Percentiles rank a stretch among this genome's conserved stretches.
Conservation (phyloP, 2,113 vertebrate genomes). For the Hyaena hyaena region DNA sequence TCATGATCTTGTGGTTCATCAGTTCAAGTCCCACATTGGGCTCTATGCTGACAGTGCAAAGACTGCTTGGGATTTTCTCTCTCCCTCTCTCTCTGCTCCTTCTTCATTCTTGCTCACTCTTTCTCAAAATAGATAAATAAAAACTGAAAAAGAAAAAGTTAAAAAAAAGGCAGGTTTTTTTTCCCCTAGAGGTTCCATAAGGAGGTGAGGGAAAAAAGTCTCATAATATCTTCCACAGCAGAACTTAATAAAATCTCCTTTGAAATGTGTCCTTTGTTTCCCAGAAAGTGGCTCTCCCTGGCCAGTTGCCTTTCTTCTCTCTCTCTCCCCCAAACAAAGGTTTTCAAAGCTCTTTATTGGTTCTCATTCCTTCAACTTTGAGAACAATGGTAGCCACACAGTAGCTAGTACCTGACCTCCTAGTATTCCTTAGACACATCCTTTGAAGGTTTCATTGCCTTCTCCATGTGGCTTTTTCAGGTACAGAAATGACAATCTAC, state of each 20-base stretch:
- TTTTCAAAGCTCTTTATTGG: background rate
- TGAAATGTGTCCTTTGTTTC: background rate
- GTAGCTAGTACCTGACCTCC: rapidly evolving
- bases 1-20: too few relatives aligned
- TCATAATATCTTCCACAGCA: background rate
- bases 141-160: too few relatives aligned
- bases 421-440: background rate
- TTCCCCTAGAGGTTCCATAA: constrained; percentile 8
- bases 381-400: background rate
- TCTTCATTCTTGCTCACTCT: too few relatives aligned
- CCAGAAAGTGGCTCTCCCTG: background rate
- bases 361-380: background rate
- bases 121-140: too few relatives aligned
- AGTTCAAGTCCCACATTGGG: too few relatives aligned
- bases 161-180: background rate
- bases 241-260: background rate
- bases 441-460: background rate
- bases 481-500: background rate
- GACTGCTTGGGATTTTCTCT: too few relatives aligned
- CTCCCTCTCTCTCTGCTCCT: too few relatives aligned
- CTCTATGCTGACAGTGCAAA: too few relatives aligned
- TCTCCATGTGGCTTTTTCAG: background rate
- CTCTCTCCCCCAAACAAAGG: background rate
- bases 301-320: background rate
- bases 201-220: background rate